Evolutionary conservation across 37 sponge, comb jelly and placozoan species (phyloP).

Genomic region (Sycon ciliatum): DNA sequence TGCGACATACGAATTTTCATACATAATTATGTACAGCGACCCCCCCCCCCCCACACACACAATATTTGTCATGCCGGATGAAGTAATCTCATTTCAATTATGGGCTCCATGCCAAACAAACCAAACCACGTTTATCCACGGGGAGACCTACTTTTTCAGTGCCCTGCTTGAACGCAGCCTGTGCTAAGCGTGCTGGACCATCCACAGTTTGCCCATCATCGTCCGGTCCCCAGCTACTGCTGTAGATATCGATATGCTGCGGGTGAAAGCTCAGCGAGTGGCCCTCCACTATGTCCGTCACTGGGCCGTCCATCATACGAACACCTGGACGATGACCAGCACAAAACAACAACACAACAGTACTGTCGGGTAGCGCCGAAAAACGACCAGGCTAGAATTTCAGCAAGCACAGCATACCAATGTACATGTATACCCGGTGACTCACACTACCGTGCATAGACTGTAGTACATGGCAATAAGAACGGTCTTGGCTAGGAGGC

Average conservation of each 20-base stretch:
- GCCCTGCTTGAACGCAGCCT: slow-evolving; percentile 62
- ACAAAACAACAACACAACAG: neutral
- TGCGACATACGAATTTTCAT: too few species aligned
- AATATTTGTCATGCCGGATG: too few species aligned
- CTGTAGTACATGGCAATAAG: too few species aligned
- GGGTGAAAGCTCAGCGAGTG: slow-evolving; percentile 70
- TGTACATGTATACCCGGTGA: too few species aligned
- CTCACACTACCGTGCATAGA: too few species aligned
- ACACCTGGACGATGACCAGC: slow-evolving; percentile 60
- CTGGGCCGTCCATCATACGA: slow-evolving; percentile 93
- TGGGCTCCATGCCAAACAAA: too few species aligned
- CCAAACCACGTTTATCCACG: too few species aligned
- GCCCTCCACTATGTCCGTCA: slow-evolving; percentile 90
- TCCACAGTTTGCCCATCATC: slow-evolving; percentile 93
- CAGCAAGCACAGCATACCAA: neutral
- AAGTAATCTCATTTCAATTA: too few species aligned
- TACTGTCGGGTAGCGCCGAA: neutral
- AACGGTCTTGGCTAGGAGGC: too few species aligned
- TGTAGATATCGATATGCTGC: slow-evolving; percentile 90
- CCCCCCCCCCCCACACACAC: too few species aligned
- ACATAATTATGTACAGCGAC: too few species aligned
- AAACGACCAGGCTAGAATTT: neutral
- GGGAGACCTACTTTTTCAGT: slow-evolving; percentile 44
- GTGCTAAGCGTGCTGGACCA: slow-evolving; percentile 85
- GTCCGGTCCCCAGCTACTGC: slow-evolving; percentile 95